Evolutionary conservation across 2,113 vertebrate species (phyloP).

Genomic region (Neotragus moschatus): DNA sequence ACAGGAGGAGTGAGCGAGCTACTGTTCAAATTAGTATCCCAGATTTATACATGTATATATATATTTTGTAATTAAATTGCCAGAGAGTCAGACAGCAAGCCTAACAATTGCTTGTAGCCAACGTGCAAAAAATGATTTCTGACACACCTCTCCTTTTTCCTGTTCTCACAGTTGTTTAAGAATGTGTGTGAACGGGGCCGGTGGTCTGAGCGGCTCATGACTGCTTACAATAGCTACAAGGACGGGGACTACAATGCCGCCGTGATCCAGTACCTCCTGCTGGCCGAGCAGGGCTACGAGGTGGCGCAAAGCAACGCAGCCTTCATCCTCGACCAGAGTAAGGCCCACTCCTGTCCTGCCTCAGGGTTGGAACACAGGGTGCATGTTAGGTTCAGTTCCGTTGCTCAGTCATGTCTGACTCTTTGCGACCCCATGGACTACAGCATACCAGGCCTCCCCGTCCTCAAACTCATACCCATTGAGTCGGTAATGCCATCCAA

Average conservation of each 20-base stretch:
- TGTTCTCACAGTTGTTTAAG: conserved; percentile 91
- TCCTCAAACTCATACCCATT: background rate
- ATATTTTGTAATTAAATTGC: background rate
- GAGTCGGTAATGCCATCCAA: background rate
- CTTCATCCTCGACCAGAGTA: conserved; percentile 98
- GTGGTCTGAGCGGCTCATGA: conserved; percentile 96
- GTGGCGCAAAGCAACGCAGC: conserved; percentile 99
- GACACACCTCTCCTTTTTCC: background rate
- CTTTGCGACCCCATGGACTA: background rate
- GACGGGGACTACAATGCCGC: conserved; percentile 92
- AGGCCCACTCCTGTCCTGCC: conserved; percentile 52
- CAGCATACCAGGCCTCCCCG: background rate
- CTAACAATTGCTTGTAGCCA: background rate
- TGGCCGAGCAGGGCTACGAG: conserved; percentile 98
- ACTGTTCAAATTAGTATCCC: background rate
- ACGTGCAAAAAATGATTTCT: background rate
- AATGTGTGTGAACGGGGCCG: conserved; percentile 97
- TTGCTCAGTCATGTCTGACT: rapidly evolving
- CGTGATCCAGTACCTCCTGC: conserved; percentile 92
- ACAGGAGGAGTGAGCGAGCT: background rate
- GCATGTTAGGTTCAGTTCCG: background rate
- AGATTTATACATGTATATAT: background rate
- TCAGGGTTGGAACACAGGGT: background rate
- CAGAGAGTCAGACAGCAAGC: background rate
- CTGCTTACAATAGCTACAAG: conserved; percentile 93